Evolutionary conservation across 1,140 invertebrate genomes (phyloP).

Genomic region (Eufriesea mexicana): DNA sequence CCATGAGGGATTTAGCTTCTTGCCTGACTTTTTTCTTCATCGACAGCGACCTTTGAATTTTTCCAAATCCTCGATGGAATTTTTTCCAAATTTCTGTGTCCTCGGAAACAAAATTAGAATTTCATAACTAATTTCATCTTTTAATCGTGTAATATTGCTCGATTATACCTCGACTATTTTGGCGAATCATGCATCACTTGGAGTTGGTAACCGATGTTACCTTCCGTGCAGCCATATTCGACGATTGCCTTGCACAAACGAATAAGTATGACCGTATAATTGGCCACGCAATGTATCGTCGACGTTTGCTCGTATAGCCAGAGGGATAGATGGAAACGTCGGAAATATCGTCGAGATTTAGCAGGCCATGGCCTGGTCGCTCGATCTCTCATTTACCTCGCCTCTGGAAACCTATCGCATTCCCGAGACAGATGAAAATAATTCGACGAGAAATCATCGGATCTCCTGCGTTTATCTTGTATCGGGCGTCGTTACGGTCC

Average conservation of each 20-base stretch:
- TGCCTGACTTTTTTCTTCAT: not conserved
- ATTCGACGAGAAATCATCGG: constrained; percentile 3
- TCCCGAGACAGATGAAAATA: not conserved
- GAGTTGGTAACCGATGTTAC: not conserved
- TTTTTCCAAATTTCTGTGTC: not conserved
- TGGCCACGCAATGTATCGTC: not conserved
- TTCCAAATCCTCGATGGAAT: no score
- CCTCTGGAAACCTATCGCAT: not conserved
- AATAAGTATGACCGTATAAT: not conserved
- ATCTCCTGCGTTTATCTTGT: constrained; percentile 15
- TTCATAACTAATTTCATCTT: no score
- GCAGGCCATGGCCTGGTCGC: no score
- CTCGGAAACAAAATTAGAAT: no score
- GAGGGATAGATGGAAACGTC: not conserved
- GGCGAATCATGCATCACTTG: not conserved
- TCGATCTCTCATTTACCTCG: not conserved
- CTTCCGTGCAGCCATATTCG: not conserved
- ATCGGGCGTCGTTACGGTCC: constrained; percentile 18
- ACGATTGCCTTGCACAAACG: not conserved
- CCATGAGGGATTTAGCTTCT: not conserved
- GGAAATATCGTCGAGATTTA: not conserved
- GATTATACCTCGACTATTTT: not conserved
- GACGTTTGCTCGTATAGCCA: not conserved
- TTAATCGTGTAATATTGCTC: no score
- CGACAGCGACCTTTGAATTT: not conserved